Evolutionary conservation across 23 tunicate species (phyloP).

Genomic region (Halocynthia roretzi): DNA sequence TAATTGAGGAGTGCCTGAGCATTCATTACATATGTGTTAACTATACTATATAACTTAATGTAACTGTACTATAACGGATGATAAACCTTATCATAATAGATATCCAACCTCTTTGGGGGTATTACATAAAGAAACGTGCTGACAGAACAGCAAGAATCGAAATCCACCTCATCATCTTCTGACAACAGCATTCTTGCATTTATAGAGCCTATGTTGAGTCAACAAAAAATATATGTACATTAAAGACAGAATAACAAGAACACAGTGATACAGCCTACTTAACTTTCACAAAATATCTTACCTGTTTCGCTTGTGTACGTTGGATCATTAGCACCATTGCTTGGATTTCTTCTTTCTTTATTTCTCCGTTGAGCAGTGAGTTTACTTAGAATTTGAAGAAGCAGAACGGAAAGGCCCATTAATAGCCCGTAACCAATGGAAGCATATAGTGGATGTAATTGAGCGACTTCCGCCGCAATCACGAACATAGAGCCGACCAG

Average conservation of each 20-base stretch:
- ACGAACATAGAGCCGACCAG: constrained; percentile 41
- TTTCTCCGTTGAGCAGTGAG: background rate
- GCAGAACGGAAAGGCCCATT: constrained; percentile 27
- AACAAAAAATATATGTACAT: constrained; percentile 8
- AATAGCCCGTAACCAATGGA: constrained; percentile 23
- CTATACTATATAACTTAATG: too few species aligned
- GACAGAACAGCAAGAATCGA: constrained; percentile 48
- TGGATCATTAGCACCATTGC: background rate
- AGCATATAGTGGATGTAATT: constrained; percentile 15
- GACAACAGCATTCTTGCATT: constrained; percentile 26
- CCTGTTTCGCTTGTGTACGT: background rate
- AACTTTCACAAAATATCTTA: background rate
- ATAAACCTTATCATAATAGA: background rate
- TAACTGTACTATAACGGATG: background rate
- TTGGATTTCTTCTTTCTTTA: background rate
- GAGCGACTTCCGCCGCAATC: constrained; percentile 37
- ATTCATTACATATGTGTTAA: too few species aligned
- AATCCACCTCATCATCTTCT: constrained; percentile 63
- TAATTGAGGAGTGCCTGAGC: too few species aligned
- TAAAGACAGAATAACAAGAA: background rate
- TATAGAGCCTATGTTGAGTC: background rate
- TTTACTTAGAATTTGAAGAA: constrained; percentile 22
- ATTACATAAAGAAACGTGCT: constrained; percentile 48
- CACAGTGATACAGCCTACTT: background rate
- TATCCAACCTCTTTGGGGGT: constrained; percentile 55